Conservation (phyloP, 1,140 invertebrate genomes). For the Asobara japonica region DNA sequence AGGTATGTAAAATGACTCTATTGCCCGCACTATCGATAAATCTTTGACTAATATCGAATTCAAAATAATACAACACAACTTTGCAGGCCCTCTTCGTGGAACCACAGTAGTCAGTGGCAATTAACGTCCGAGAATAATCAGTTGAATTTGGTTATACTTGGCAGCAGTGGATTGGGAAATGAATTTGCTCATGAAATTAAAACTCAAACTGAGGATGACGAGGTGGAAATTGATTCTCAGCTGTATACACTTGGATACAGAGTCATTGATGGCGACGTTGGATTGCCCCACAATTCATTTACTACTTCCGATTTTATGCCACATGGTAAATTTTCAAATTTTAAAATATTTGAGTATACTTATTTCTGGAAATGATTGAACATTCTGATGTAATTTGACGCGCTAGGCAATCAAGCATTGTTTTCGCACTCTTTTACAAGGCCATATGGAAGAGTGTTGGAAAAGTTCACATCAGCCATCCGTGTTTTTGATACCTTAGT, state of each 20-base stretch:
- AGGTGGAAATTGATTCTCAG: conserved; percentile 85
- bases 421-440: too few relatives aligned
- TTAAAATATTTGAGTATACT: neutral
- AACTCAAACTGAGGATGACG: conserved; percentile 81
- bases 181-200: conserved; percentile 82
- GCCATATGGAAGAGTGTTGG: too few relatives aligned
- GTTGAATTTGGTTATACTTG: conserved; percentile 80
- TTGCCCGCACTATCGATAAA: neutral
- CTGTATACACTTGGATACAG: conserved; percentile 86
- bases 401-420: too few relatives aligned
- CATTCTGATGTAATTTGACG: too few relatives aligned
- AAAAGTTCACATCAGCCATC: too few relatives aligned
- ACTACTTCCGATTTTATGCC: conserved; percentile 80
- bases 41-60: conserved; percentile 25
- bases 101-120: conserved; percentile 75
- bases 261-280: conserved; percentile 87
- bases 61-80: conserved; percentile 27
- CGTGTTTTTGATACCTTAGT: too few relatives aligned
- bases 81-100: conserved; percentile 74
- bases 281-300: conserved; percentile 80
- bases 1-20: conserved; percentile 61
- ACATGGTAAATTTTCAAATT: conserved; percentile 69
- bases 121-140: conserved; percentile 76
- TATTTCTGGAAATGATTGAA: conserved; percentile 28
- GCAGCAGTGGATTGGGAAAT: conserved; percentile 79